Conservation (phyloP, 1,140 invertebrate genomes). For the Parasteatoda tepidariorum region DNA sequence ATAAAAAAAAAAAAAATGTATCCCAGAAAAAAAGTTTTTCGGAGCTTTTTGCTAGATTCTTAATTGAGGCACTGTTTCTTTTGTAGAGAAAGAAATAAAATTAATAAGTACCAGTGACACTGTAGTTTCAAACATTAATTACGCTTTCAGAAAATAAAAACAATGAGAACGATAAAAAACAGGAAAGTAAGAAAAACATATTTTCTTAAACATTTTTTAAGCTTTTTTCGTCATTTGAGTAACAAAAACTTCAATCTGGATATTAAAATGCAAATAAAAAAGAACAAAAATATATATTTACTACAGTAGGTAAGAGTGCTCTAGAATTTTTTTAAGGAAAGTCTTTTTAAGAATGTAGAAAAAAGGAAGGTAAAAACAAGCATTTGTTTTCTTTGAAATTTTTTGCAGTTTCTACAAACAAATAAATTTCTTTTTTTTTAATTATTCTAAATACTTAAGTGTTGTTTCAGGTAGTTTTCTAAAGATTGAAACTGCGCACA, state of each 20-base stretch:
- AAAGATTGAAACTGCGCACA: too few relatives aligned
- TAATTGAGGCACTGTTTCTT: background rate
- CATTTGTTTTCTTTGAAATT: too few relatives aligned
- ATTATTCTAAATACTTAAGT: too few relatives aligned
- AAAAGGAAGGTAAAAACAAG: too few relatives aligned
- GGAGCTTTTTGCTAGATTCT: background rate
- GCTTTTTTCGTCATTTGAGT: background rate
- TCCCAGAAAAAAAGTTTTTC: background rate
- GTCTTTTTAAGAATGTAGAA: too few relatives aligned
- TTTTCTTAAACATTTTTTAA: background rate
- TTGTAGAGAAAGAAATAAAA: background rate
- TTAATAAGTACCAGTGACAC: background rate
- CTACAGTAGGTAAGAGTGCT: too few relatives aligned
- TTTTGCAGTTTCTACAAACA: too few relatives aligned
- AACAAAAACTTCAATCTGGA: background rate
- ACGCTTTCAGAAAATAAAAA: background rate
- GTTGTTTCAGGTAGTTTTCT: too few relatives aligned
- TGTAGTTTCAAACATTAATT: conserved; percentile 1
- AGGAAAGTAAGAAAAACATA: background rate
- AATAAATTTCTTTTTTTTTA: too few relatives aligned
- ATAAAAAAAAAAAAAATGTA: background rate
- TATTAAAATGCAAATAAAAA: background rate
- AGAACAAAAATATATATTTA: too few relatives aligned
- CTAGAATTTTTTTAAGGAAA: too few relatives aligned
- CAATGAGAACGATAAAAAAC: background rate